Conservation (phyloP, 2,113 vertebrate species). For the Tragelaphus scriptus region DNA sequence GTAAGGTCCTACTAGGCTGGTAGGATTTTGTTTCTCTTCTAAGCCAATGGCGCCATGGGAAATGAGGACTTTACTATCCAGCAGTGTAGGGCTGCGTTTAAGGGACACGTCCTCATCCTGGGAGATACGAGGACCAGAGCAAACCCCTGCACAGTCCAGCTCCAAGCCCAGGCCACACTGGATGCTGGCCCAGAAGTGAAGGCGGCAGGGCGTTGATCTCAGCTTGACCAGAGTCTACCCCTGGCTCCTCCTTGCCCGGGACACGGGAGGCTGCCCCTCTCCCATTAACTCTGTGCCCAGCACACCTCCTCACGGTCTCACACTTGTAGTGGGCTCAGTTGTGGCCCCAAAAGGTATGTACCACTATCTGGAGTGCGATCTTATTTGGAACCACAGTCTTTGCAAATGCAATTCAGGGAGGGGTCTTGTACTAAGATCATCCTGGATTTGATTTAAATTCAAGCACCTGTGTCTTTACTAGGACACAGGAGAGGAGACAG, state of each 20-base stretch:
- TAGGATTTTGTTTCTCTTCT: not conserved
- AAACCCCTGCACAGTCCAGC: not conserved
- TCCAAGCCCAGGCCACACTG: not conserved
- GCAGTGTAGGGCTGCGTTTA: not conserved
- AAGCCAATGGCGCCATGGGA: not conserved
- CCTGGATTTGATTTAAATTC: not conserved
- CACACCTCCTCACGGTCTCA: accelerated
- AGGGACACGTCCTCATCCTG: accelerated
- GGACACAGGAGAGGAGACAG: not conserved
- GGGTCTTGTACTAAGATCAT: too few species aligned
- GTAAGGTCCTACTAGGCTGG: not conserved
- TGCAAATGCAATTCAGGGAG: not conserved
- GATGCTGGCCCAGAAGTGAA: accelerated
- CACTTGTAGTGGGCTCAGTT: accelerated
- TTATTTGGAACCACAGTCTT: not conserved
- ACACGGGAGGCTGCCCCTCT: accelerated
- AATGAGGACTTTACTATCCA: accelerated
- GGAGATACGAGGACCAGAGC: accelerated
- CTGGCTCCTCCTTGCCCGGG: not conserved
- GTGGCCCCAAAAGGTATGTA: accelerated
- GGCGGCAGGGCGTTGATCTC: accelerated
- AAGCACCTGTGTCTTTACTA: not conserved
- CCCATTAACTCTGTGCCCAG: accelerated
- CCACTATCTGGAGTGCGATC: accelerated
- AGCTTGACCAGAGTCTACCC: not conserved